Percentiles rank a stretch among this genome's conserved stretches.
phyloP scores from a whole-genome alignment of 2,113 vertebrate species.

The Podocnemis expansa region DNA sequence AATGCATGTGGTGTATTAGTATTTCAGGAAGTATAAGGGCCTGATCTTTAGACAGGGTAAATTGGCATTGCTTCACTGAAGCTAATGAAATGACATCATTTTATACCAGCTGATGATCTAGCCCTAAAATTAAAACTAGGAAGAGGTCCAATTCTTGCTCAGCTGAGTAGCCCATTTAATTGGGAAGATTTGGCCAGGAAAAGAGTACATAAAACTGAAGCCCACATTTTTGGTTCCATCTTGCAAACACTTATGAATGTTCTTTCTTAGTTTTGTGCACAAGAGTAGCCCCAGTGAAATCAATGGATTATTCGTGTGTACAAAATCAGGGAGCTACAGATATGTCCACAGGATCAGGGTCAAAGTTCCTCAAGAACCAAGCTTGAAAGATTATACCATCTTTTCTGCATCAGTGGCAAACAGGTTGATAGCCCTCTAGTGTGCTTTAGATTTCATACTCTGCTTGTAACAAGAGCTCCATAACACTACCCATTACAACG shows the following conservation, averaged over 20 bases:
- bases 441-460: slow-evolving; percentile 76
- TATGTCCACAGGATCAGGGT: not conserved
- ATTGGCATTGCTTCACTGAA: not conserved
- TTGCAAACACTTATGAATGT: not conserved
- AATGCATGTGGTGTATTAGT: not conserved
- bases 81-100: not conserved
- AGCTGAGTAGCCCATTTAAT: not conserved
- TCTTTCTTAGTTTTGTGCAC: not conserved
- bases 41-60: not conserved
- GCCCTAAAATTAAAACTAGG: not conserved
- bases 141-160: not conserved
- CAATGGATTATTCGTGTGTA: not conserved
- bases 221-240: fast-evolving
- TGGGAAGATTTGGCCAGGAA: not conserved
- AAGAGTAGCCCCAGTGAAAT: not conserved
- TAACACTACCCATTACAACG: slow-evolving; percentile 82
- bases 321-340: slow-evolving; percentile 6
- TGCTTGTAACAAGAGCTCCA: slow-evolving; percentile 78
- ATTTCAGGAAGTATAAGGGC: not conserved
- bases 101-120: not conserved
- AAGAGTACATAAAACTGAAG: not conserved
- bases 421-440: slow-evolving; percentile 71
- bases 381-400: slow-evolving; percentile 4
- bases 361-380: slow-evolving; percentile 15
- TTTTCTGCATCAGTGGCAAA: slow-evolving; percentile 56